Conservation (phyloP, 2,888 invertebrate species). For the Eupithecia inturbata region DNA sequence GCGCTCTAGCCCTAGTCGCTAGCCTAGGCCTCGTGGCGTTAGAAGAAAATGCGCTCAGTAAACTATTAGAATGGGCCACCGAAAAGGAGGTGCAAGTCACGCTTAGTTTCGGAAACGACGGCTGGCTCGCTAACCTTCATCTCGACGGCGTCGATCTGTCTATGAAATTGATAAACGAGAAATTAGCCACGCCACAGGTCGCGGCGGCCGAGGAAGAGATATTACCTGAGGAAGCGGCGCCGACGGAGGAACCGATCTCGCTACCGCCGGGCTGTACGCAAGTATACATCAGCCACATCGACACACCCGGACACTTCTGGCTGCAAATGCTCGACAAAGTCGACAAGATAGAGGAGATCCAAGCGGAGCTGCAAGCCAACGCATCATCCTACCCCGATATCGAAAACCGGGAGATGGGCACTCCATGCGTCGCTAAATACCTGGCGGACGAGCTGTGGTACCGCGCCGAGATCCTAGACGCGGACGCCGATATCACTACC, state of each 20-base stretch:
- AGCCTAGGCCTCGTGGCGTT: conserved; percentile 70
- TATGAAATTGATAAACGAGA: conserved; percentile 74
- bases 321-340: conserved; percentile 86
- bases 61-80: conserved; percentile 71
- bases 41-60: conserved; percentile 67
- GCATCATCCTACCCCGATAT: conserved; percentile 81
- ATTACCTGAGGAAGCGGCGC: conserved; percentile 40
- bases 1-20: conserved; percentile 68
- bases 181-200: conserved; percentile 68
- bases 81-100: conserved; percentile 83
- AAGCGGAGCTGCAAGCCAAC: conserved; percentile 86
- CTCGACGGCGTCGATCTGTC: conserved; percentile 80
- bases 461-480: conserved; percentile 93
- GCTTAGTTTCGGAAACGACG: conserved; percentile 78
- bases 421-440: conserved; percentile 90
- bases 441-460: conserved; percentile 95
- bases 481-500: conserved; percentile 89
- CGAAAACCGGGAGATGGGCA: conserved; percentile 84
- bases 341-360: conserved; percentile 84
- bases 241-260: conserved; percentile 61
- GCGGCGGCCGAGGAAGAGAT: conserved; percentile 52
- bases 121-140: conserved; percentile 84
- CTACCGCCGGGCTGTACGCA: conserved; percentile 70
- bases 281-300: conserved; percentile 88
- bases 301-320: conserved; percentile 90